These are phyloP conservation scores for Hirtodrosophila cameraria DNA, from an alignment of 2,888 invertebrate genomes.

Conservation along the genomic window DNA sequence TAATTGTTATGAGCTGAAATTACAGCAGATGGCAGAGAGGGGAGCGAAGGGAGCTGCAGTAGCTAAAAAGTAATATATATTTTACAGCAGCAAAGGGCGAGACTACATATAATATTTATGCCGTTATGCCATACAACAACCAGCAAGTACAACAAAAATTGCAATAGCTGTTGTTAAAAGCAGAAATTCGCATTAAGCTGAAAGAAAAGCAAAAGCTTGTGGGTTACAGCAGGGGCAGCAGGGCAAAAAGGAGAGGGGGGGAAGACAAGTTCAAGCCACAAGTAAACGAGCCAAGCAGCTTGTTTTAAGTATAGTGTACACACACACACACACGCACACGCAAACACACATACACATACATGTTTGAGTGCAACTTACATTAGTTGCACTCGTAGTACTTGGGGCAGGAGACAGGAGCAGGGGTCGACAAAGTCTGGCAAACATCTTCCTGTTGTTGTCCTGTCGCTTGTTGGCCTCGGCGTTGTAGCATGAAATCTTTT, in stretches of 20 bases:
- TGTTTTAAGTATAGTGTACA: constrained; percentile 61
- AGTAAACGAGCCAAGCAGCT: constrained; percentile 74
- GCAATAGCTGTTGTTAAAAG: constrained; percentile 72
- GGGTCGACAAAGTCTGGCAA: constrained; percentile 58
- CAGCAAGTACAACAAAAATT: constrained; percentile 46
- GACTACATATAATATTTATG: constrained; percentile 77
- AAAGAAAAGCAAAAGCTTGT: constrained; percentile 66
- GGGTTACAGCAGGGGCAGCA: background rate
- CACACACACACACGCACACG: constrained; percentile 14
- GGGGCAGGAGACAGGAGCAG: too few relatives aligned
- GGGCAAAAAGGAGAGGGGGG: constrained; percentile 1
- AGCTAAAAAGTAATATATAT: constrained; percentile 75
- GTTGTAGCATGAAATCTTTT: constrained; percentile 74
- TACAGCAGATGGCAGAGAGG: constrained; percentile 33
- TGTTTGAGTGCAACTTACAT: constrained; percentile 44
- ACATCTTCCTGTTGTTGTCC: constrained; percentile 65
- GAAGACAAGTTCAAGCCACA: constrained; percentile 71
- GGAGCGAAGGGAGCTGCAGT: background rate
- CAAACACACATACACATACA: constrained; percentile 7
- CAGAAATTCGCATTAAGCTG: constrained; percentile 76
- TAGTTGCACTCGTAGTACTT: constrained; percentile 40
- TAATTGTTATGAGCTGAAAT: constrained; percentile 77
- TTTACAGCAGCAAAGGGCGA: constrained; percentile 71
- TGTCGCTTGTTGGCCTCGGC: constrained; percentile 57
- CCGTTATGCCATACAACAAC: constrained; percentile 50